Percentiles rank a stretch among this genome's conserved stretches.
Evolutionary conservation across 1,140 invertebrate genomes (phyloP).

Genomic region (Leptinotarsa defecta): DNA sequence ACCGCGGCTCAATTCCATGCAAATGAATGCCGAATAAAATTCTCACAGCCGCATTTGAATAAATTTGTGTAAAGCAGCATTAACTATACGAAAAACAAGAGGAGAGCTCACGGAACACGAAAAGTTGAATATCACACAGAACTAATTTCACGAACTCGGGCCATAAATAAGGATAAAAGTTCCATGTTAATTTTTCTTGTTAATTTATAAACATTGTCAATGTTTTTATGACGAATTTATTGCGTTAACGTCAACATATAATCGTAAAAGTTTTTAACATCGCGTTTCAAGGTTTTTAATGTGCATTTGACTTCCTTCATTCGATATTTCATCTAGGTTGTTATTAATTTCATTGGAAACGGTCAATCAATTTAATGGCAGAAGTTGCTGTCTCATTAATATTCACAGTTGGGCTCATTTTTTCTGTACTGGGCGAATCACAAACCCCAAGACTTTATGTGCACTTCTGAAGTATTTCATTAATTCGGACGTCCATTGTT

Average conservation of each 20-base stretch:
- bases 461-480: no score
- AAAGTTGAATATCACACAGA: not conserved
- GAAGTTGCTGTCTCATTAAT: not conserved
- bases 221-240: conserved; percentile 20
- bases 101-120: not conserved
- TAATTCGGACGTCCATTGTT: no score
- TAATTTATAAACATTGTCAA: conserved; percentile 16
- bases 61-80: not conserved
- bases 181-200: not conserved
- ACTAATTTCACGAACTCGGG: not conserved
- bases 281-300: conserved; percentile 10
- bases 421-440: no score
- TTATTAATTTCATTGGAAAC: conserved; percentile 6
- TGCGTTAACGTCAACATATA: conserved; percentile 14
- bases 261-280: conserved; percentile 16
- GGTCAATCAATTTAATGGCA: conserved; percentile 3
- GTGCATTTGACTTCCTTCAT: conserved; percentile 16
- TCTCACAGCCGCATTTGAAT: conserved; percentile 8
- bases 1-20: not conserved
- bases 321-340: conserved; percentile 5
- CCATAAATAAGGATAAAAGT: conserved; percentile 13
- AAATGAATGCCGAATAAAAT: not conserved
- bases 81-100: not conserved
- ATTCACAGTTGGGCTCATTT: not conserved
- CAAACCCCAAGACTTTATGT: no score